Conservation (phyloP, 2,888 invertebrate species). For the Nephrotoma guestfalica region DNA sequence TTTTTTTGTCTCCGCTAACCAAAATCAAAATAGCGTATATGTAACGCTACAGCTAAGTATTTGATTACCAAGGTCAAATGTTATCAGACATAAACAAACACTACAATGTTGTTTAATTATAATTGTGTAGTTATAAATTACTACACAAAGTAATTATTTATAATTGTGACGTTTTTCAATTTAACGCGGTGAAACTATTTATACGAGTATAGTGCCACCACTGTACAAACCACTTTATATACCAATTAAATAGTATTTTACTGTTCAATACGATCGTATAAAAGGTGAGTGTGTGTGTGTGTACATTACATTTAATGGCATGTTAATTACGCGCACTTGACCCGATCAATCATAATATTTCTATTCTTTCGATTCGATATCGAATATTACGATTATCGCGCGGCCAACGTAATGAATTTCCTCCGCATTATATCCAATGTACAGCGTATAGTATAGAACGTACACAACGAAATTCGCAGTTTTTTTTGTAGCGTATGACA, state of each 20-base stretch:
- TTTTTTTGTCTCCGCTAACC: neutral
- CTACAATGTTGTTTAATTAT: neutral
- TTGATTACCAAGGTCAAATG: neutral
- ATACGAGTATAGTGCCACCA: neutral
- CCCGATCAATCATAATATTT: neutral
- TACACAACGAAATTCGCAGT: neutral
- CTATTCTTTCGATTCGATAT: neutral
- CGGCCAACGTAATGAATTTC: neutral
- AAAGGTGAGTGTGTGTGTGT: neutral
- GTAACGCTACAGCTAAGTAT: neutral
- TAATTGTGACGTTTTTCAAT: neutral
- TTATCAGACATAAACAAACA: neutral
- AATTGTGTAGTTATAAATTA: neutral
- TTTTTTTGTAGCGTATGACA: neutral
- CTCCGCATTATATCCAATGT: neutral
- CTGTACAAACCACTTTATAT: neutral
- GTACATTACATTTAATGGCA: neutral
- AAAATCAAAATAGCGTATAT: neutral
- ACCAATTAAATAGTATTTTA: neutral
- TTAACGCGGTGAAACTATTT: neutral
- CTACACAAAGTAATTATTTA: neutral
- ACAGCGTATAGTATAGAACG: neutral
- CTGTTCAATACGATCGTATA: neutral
- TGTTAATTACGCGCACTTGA: neutral
- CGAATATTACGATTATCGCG: neutral